Percentiles rank a stretch among this genome's conserved stretches.
Conservation (phyloP, 2,797 vertebrate species). For the Thaleichthys pacificus region DNA sequence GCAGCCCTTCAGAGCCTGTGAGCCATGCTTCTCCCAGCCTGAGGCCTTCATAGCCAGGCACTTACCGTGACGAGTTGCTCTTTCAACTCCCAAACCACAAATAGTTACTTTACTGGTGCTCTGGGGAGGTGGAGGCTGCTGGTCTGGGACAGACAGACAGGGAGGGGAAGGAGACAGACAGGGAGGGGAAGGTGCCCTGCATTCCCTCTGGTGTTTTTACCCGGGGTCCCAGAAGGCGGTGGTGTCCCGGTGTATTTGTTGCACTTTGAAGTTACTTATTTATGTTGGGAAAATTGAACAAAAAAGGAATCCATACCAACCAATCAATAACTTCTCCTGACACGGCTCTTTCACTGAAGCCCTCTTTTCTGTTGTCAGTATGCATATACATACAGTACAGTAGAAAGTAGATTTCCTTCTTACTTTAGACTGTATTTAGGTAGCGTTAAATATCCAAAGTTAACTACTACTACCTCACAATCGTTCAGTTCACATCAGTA, state of each 20-base stretch:
- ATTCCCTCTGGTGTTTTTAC: neutral
- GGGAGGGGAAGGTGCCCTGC: neutral
- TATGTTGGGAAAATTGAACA: neutral
- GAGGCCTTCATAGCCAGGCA: constrained; percentile 47
- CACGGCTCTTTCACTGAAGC: too few relatives aligned
- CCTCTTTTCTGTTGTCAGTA: too few relatives aligned
- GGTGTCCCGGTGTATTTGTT: too few relatives aligned
- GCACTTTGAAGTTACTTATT: too few relatives aligned
- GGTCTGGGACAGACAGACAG: constrained; percentile 40
- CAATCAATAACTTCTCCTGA: neutral
- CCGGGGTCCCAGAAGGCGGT: neutral
- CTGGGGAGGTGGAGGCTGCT: constrained; percentile 59
- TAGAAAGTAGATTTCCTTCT: too few relatives aligned
- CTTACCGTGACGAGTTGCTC: constrained; percentile 39
- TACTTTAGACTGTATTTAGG: too few relatives aligned
- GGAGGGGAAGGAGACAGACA: neutral
- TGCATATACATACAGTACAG: too few relatives aligned
- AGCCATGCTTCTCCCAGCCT: constrained; percentile 56
- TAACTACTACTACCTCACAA: too few relatives aligned
- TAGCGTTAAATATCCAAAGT: too few relatives aligned
- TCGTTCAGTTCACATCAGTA: too few relatives aligned
- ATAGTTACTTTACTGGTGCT: constrained; percentile 60
- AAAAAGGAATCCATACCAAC: neutral
- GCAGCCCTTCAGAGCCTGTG: constrained; percentile 45
- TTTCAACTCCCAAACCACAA: constrained; percentile 45